These are phyloP conservation scores for Chaenocephalus aceratus DNA, from an alignment of 2,113 vertebrate species.

Conservation along the genomic window DNA sequence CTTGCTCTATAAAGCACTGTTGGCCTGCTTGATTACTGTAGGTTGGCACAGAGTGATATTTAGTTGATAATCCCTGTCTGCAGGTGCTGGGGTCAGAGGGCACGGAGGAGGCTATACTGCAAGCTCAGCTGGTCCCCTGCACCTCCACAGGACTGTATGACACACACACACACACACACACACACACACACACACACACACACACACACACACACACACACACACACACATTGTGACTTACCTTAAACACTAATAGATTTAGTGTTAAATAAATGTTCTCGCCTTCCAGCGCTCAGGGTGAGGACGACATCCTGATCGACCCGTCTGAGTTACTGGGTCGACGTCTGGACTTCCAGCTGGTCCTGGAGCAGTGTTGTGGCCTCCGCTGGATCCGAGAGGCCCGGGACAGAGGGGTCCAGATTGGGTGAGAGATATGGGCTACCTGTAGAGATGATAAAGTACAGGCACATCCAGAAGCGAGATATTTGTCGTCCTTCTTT, in stretches of 20 bases:
- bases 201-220: conserved; percentile 11
- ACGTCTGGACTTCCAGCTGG: conserved; percentile 88
- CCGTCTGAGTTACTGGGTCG: conserved; percentile 88
- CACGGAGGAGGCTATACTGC: conserved; percentile 86
- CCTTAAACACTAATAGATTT: background rate
- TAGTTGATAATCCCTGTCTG: conserved; percentile 5
- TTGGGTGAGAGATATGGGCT: conserved; percentile 78
- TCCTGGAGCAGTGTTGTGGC: conserved; percentile 86
- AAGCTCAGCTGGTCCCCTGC: conserved; percentile 85
- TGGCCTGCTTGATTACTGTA: background rate
- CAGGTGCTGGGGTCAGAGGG: conserved; percentile 88
- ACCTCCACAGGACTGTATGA: conserved; percentile 85
- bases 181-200: conserved; percentile 10
- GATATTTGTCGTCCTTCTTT: background rate
- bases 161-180: conserved; percentile 5
- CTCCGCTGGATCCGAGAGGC: conserved; percentile 88
- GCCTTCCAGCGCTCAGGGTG: conserved; percentile 78
- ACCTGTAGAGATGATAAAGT: background rate
- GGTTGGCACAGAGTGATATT: background rate
- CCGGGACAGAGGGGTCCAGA: conserved; percentile 85
- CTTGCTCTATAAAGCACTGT: too few relatives aligned
- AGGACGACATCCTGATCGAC: conserved; percentile 89
- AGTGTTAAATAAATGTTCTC: background rate
- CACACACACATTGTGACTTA: background rate
- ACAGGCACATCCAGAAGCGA: background rate